Base-by-base conservation (phyloP, 2,888 invertebrate species). In the Nomada fucata region DNA sequence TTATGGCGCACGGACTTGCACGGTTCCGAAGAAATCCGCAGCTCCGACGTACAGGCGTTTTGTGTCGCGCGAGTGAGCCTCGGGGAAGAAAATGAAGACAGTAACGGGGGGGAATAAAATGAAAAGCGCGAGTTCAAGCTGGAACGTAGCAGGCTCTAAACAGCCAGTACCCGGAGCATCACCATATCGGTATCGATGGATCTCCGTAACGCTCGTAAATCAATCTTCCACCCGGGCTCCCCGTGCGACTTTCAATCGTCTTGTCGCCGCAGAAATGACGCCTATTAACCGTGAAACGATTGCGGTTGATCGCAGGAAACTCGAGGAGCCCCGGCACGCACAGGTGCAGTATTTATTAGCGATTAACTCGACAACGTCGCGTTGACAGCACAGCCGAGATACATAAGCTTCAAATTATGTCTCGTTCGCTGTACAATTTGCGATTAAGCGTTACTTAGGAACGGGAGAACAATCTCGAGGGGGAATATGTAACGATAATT, bases 321-420 rank as follows among this genome's bases (percentile, higher is more conserved):
- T 53, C 52, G 53, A 74, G 61, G 71, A 53, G 70, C 36, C 60
- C 23, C 52, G 23, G 52, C 36, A 55, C 73, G 80, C 53, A 75
- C 75, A 60, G 50, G 47, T 70, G 76, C 57, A 65, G 61, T 81
- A 71, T 84, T 84, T 84, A 82, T 84, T 65, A 57, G 64, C 81
- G 77, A 86, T 82, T 83, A 85, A 83, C 59, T 81, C 76, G 79
- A 83, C 72, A 69, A 85, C 42, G 71, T 29, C 50, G 52, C 29
- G 29, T 61, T 63, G 82, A 74, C 57, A 53, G 71, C 52, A 63
- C 55, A 7, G 59, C 65, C 1, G 18, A 53, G 60, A 53, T 52
- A 70, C 77, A 72, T 78, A 82, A 77, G 81, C 79, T 79, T 76
- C 76, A 59, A 73, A 76, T 55, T 60, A 47, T 73, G 80, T 69